Percentiles rank a stretch among this genome's conserved stretches.
These are phyloP conservation scores for Oreotrochilus melanogaster DNA, from an alignment of 2,113 vertebrate species.

Conservation along the genomic window DNA sequence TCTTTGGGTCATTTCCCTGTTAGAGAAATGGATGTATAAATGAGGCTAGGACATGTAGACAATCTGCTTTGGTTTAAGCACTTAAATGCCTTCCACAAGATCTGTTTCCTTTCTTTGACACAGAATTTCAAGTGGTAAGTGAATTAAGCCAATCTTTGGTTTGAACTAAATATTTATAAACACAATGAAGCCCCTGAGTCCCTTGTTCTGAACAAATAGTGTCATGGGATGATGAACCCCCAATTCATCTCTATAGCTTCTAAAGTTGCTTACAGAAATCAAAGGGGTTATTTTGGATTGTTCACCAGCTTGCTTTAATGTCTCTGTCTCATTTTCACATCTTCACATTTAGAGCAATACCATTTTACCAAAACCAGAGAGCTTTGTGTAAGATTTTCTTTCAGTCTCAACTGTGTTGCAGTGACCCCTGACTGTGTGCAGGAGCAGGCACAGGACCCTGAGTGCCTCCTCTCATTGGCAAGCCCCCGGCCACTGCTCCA, in stretches of 20 bases:
- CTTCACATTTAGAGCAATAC: not conserved
- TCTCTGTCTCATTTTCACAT: not conserved
- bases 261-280: not conserved
- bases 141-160: not conserved
- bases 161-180: not conserved
- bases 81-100: not conserved
- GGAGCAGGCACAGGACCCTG: not conserved
- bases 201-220: not conserved
- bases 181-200: not conserved
- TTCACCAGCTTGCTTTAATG: not conserved
- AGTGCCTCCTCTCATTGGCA: not conserved
- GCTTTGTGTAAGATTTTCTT: not conserved
- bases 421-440: not conserved
- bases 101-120: not conserved
- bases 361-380: accelerated
- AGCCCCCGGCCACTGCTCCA: not conserved
- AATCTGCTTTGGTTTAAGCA: not conserved
- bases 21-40: not conserved
- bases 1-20: not conserved
- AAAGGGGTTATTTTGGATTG: not conserved
- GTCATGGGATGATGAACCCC: not conserved
- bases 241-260: not conserved
- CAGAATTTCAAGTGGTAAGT: not conserved
- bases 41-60: not conserved
- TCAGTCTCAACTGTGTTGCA: not conserved